These are phyloP conservation scores for Halesus radiatus DNA, from an alignment of 1,140 invertebrate species.

Conservation along the genomic window DNA sequence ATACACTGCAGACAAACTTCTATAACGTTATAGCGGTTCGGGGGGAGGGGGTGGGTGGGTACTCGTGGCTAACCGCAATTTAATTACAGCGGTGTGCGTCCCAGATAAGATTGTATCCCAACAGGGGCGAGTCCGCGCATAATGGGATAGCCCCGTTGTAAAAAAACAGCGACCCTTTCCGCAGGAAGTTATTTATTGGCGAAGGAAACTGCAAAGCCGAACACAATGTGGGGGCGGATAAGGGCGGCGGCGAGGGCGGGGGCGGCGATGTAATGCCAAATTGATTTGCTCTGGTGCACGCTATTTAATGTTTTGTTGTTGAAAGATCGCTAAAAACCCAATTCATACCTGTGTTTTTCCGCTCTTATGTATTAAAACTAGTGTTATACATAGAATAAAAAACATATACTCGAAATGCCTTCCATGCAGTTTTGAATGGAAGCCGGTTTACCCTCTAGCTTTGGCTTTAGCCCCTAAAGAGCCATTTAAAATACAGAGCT, in stretches of 20 bases:
- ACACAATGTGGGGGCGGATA: constrained; percentile 22
- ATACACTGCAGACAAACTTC: constrained; percentile 9
- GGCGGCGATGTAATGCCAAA: constrained; percentile 19
- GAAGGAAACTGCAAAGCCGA: constrained; percentile 25
- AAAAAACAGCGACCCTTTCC: constrained; percentile 33
- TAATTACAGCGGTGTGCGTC: constrained; percentile 52
- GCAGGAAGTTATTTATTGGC: constrained; percentile 1
- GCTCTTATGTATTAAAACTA: too few species aligned
- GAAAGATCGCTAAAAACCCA: background rate
- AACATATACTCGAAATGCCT: too few species aligned
- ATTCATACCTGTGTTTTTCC: background rate
- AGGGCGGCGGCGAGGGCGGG: background rate
- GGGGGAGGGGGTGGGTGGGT: background rate
- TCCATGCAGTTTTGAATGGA: too few species aligned
- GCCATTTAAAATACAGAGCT: too few species aligned
- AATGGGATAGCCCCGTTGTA: constrained; percentile 29
- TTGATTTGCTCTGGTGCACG: constrained; percentile 13
- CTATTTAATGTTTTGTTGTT: background rate
- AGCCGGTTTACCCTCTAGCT: too few species aligned
- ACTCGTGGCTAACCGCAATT: constrained; percentile 52
- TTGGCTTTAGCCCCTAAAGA: too few species aligned
- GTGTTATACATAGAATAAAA: too few species aligned
- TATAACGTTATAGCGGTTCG: background rate
- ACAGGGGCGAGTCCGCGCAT: constrained; percentile 51
- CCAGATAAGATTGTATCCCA: constrained; percentile 52